Evolutionary conservation across 2,797 vertebrate genomes (phyloP).

Genomic region (Numenius phaeopus): DNA sequence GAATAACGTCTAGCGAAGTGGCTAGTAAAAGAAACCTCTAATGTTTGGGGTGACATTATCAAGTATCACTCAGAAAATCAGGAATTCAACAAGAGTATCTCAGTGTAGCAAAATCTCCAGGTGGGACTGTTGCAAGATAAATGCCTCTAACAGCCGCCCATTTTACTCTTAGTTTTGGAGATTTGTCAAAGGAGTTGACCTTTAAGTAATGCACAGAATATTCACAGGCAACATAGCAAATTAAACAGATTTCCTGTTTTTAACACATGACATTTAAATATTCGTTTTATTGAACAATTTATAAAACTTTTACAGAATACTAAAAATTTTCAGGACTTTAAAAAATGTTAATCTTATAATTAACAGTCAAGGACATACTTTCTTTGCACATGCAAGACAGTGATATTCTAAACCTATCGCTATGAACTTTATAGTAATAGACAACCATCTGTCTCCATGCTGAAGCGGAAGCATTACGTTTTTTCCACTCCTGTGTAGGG

Average conservation of each 20-base stretch:
- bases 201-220: slow-evolving; percentile 63
- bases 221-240: slow-evolving; percentile 49
- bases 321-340: slow-evolving; percentile 62
- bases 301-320: slow-evolving; percentile 69
- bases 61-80: neutral
- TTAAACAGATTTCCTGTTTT: slow-evolving; percentile 62
- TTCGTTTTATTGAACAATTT: slow-evolving; percentile 69
- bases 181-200: slow-evolving; percentile 60
- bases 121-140: neutral
- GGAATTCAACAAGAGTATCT: neutral
- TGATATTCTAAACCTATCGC: slow-evolving; percentile 70
- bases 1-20: neutral
- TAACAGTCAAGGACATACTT: slow-evolving; percentile 71
- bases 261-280: slow-evolving; percentile 72
- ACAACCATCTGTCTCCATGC: slow-evolving; percentile 72
- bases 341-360: slow-evolving; percentile 80
- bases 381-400: slow-evolving; percentile 37
- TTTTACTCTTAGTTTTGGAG: slow-evolving; percentile 61
- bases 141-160: neutral
- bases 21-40: neutral
- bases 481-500: neutral
- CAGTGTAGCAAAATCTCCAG: neutral
- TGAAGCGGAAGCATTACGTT: slow-evolving; percentile 24
- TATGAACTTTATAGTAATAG: slow-evolving; percentile 75
- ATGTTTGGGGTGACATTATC: neutral